Percentiles rank a stretch among this genome's conserved stretches.
These are phyloP conservation scores for Anthrax anthrax DNA, from an alignment of 2,888 invertebrate genomes.

Conservation along the genomic window DNA sequence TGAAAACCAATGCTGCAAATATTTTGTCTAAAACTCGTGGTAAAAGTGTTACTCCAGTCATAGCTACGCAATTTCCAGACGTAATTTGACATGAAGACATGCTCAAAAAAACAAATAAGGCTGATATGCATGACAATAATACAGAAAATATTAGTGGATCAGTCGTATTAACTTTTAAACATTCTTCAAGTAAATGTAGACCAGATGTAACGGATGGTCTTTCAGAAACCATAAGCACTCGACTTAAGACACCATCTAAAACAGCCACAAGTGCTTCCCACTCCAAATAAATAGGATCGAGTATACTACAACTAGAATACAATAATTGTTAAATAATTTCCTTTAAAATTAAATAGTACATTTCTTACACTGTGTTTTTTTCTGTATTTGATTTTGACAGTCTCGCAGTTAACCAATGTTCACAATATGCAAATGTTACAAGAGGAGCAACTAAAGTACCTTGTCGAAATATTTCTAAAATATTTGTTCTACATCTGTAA, in stretches of 20 bases:
- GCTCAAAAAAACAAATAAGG: constrained; percentile 78
- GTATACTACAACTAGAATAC: constrained; percentile 34
- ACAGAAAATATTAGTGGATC: constrained; percentile 73
- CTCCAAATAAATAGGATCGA: constrained; percentile 59
- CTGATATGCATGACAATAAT: constrained; percentile 80
- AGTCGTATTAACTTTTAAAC: constrained; percentile 56
- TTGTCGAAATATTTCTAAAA: constrained; percentile 66
- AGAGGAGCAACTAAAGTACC: constrained; percentile 68
- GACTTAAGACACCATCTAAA: constrained; percentile 71
- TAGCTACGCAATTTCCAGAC: constrained; percentile 41
- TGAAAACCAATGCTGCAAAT: constrained; percentile 67
- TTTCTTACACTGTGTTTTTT: constrained; percentile 11
- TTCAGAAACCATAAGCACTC: constrained; percentile 56
- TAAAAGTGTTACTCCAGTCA: constrained; percentile 51
- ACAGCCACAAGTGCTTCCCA: constrained; percentile 67
- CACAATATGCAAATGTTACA: constrained; percentile 69
- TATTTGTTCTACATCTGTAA: constrained; percentile 64
- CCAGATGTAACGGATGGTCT: constrained; percentile 64
- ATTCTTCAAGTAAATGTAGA: constrained; percentile 60
- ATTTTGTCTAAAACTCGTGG: constrained; percentile 78
- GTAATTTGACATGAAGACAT: constrained; percentile 72
- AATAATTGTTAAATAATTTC: too few relatives aligned
- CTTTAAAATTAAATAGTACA: not conserved
- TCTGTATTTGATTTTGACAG: constrained; percentile 47
- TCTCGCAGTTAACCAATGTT: constrained; percentile 65